A percentile compares a stretch with the other conserved stretches of the same genome.
Conservation (phyloP, 2,797 vertebrate genomes). For the Clarias laeviceps region DNA sequence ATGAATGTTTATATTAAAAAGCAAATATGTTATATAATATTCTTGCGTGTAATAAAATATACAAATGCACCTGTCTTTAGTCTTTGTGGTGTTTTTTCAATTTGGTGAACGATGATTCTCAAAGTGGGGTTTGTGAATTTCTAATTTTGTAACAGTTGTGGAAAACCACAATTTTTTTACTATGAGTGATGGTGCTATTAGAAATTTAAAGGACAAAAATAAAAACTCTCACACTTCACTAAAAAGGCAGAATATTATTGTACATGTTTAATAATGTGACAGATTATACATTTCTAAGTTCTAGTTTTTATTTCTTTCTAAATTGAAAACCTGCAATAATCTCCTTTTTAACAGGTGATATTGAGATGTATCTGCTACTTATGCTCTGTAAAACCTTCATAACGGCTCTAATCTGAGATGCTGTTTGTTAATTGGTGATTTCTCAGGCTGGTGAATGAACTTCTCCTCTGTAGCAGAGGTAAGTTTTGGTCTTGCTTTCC, state of each 20-base stretch:
- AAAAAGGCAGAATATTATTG: background rate
- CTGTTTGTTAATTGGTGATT: no score
- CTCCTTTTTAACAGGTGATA: no score
- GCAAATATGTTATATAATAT: constrained; percentile 36
- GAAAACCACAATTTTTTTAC: background rate
- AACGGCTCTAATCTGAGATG: no score
- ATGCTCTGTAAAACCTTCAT: no score
- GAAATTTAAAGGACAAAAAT: background rate
- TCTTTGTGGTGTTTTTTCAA: background rate
- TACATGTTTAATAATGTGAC: background rate
- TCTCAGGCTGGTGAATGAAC: no score
- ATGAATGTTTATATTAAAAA: constrained; percentile 41
- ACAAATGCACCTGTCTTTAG: constrained; percentile 57
- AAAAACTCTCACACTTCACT: background rate
- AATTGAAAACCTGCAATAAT: no score
- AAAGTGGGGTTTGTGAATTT: background rate
- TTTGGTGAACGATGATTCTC: background rate
- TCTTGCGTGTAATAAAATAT: constrained; percentile 54
- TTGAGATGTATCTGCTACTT: no score
- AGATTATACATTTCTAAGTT: no score
- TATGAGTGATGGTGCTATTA: background rate
- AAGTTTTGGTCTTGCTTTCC: no score
- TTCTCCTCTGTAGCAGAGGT: no score
- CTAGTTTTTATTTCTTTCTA: no score
- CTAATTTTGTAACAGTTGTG: background rate